Base-by-base conservation (phyloP, 2,888 invertebrate species). In the Harpalus rufipes region DNA sequence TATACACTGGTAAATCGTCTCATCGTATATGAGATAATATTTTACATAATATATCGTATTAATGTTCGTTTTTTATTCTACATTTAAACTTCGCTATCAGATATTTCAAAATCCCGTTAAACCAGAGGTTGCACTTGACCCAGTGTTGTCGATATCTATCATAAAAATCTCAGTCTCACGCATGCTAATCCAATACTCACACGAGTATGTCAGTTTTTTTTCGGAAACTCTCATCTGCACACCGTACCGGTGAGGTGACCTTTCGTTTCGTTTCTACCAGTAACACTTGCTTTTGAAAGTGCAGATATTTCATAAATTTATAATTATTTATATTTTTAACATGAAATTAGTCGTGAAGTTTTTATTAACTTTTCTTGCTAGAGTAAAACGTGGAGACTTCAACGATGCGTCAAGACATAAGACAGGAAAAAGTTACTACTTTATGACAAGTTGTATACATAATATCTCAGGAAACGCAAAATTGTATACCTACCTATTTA, bases 111-210 rank as follows among this genome's bases (percentile, higher is more conserved):
- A 78, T 78, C 25, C 58, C 58, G 59, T 78, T 78, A 78, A 78
- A 58, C 58, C 78, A 78, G 78, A 21, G 14, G 78, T 78, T 58
- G 59, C 78, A 78, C 78, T 78, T 78, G 78, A 78, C 78, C 78
- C 58, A 78, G 78, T 78, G 78, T 78, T 78, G 59, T 59, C 78
- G 78, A 78, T 74, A 74, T 74, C 78, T 78, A 56, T 76, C 78
- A 78, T 78, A 78, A 78, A 78, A 58, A 32, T 32, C 44, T 74
- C 72, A 74, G 56, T 32, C 44, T 74, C 72, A 74, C 72, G 72
- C 72, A 74, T 18, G 10, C 44, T 74, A 74, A 74, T 74, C 41
- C 14, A 21, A 74, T 21, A 68, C 41, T 68, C 68, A 14, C 18
- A 44, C 68, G 68, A 39, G 32, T 39, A 39, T 68, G 44, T 74